Conservation (phyloP, 1,140 invertebrate species). For the Calycopis cecrops region DNA sequence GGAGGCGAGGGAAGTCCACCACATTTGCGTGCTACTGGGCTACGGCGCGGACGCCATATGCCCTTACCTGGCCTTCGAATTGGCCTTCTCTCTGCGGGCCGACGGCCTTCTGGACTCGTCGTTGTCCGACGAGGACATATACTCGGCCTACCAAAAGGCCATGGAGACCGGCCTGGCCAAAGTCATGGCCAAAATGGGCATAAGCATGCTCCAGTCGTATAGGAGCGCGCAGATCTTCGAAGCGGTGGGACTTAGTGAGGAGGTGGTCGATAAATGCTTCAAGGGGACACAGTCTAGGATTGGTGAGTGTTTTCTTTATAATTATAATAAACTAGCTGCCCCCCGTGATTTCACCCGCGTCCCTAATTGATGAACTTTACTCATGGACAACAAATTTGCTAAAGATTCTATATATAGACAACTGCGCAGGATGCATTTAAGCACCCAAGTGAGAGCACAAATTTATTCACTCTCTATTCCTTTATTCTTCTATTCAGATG, state of each 20-base stretch:
- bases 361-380: too few relatives aligned
- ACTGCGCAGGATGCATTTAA: too few relatives aligned
- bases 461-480: too few relatives aligned
- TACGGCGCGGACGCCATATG: slow-evolving; percentile 99
- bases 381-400: too few relatives aligned
- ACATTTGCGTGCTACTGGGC: slow-evolving; percentile 95
- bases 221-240: slow-evolving; percentile 99
- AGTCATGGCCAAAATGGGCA: slow-evolving; percentile 99
- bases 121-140: slow-evolving; percentile 90
- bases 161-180: slow-evolving; percentile 90
- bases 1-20: slow-evolving; percentile 97
- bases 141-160: slow-evolving; percentile 79
- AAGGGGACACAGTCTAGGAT: slow-evolving; percentile 95
- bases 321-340: too few relatives aligned
- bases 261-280: slow-evolving; percentile 97
- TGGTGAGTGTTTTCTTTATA: slow-evolving; percentile 32
- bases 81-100: slow-evolving; percentile 86
- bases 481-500: too few relatives aligned
- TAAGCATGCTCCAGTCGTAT: slow-evolving; percentile 99
- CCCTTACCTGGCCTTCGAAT: slow-evolving; percentile 97
- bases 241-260: slow-evolving; percentile 94
- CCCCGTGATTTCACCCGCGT: too few relatives aligned
- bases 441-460: too few relatives aligned
- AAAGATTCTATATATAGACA: too few relatives aligned
- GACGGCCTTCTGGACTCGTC: slow-evolving; percentile 87